Conservation (phyloP, 2,113 vertebrate genomes). For the Dascyllus trimaculatus region DNA sequence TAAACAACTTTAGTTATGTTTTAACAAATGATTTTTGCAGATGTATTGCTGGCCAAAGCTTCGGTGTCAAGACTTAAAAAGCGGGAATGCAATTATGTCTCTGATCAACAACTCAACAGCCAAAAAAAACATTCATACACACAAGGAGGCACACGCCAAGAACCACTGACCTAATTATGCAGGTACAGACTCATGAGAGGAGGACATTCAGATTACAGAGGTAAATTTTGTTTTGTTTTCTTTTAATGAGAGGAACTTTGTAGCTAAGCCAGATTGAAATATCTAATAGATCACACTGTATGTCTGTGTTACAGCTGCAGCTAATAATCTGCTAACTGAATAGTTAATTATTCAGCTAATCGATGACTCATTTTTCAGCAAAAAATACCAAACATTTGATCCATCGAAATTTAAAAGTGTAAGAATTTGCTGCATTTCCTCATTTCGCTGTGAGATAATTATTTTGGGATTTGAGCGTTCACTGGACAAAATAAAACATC, state of each 20-base stretch:
- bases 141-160: not conserved
- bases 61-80: no score
- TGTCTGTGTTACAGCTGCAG: not conserved
- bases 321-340: not conserved
- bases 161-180: not conserved
- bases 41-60: no score
- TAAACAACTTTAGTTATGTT: no score
- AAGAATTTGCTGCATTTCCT: not conserved
- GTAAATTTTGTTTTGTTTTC: not conserved
- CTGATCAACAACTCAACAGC: not conserved
- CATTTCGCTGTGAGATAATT: not conserved
- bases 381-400: no score
- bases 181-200: not conserved
- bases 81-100: no score
- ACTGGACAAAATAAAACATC: no score
- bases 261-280: not conserved
- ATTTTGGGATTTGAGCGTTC: not conserved
- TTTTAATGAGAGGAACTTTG: not conserved
- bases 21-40: no score
- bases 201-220: not conserved
- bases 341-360: not conserved
- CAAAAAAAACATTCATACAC: no score
- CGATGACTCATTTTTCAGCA: no score
- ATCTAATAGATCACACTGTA: not conserved
- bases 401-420: not conserved